A percentile compares a stretch with the other conserved stretches of the same genome.
Conservation (phyloP, 2,888 invertebrate genomes). For the Pandemis heparana region DNA sequence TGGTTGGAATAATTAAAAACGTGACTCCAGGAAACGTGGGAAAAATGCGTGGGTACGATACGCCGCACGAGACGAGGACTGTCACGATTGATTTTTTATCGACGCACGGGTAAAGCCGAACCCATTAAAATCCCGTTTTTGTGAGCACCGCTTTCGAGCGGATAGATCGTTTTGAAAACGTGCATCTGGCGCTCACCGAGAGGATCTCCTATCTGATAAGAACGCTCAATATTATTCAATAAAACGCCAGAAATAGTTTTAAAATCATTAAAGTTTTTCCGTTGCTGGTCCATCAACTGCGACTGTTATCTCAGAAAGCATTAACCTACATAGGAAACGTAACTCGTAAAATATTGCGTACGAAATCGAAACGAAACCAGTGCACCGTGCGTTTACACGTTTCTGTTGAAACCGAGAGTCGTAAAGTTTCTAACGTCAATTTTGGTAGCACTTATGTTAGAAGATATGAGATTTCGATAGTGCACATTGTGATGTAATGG, state of each 20-base stretch:
- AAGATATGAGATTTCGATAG: slow-evolving; percentile 52
- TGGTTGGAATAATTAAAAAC: slow-evolving; percentile 42
- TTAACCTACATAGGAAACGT: slow-evolving; percentile 78
- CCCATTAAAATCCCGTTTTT: slow-evolving; percentile 46
- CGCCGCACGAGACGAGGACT: slow-evolving; percentile 47
- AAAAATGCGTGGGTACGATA: slow-evolving; percentile 66
- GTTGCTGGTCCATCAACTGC: slow-evolving; percentile 51
- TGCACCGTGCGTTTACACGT: slow-evolving; percentile 68
- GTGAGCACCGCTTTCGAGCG: slow-evolving; percentile 18
- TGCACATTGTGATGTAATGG: slow-evolving; percentile 52
- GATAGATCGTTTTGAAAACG: slow-evolving; percentile 24
- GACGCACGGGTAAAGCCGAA: slow-evolving; percentile 56
- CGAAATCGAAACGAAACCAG: slow-evolving; percentile 68
- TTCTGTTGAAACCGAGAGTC: slow-evolving; percentile 76
- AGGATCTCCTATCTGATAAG: background rate
- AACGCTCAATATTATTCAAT: background rate
- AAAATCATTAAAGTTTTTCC: slow-evolving; percentile 22
- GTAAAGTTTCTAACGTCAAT: slow-evolving; percentile 60
- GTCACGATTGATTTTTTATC: slow-evolving; percentile 72
- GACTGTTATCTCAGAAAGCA: slow-evolving; percentile 64
- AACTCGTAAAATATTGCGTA: slow-evolving; percentile 74
- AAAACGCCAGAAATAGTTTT: slow-evolving; percentile 25
- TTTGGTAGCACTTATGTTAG: slow-evolving; percentile 53
- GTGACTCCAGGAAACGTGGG: slow-evolving; percentile 71
- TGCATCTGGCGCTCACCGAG: background rate